Conservation (phyloP, 2,113 vertebrate genomes). For the Lethenteron camtschaticum region DNA sequence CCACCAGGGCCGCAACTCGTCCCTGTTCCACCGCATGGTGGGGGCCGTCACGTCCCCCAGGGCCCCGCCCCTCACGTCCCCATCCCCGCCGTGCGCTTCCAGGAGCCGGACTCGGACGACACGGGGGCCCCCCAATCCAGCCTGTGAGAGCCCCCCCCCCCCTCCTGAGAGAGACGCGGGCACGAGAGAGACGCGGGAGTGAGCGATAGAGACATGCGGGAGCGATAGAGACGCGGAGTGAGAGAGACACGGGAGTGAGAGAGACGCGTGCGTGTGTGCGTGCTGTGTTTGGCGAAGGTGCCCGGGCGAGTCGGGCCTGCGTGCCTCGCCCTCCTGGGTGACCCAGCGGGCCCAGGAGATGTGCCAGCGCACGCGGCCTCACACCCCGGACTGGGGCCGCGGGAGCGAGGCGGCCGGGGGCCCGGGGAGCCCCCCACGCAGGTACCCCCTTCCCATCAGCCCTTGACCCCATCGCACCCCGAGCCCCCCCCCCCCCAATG, state of each 20-base stretch:
- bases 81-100: not conserved
- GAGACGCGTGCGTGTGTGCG: not conserved
- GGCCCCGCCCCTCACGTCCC: not conserved
- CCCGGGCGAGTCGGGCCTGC: not conserved
- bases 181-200: too few species aligned
- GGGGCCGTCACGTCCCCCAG: not conserved
- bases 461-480: too few species aligned
- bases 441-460: too few species aligned
- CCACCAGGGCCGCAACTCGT: not conserved
- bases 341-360: constrained; percentile 1
- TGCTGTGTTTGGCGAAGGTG: not conserved
- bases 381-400: not conserved
- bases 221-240: not conserved
- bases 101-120: not conserved
- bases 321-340: constrained; percentile 1
- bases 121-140: too few species aligned
- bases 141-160: too few species aligned
- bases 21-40: constrained; percentile 2
- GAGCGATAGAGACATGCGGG: not conserved
- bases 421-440: too few species aligned
- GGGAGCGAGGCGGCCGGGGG: not conserved
- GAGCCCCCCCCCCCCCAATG: too few species aligned
- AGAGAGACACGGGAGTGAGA: not conserved
- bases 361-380: not conserved
- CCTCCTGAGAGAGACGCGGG: too few species aligned